These are phyloP conservation scores for Lophotriccus pileatus DNA, from an alignment of 2,797 vertebrate species.

Conservation along the genomic window DNA sequence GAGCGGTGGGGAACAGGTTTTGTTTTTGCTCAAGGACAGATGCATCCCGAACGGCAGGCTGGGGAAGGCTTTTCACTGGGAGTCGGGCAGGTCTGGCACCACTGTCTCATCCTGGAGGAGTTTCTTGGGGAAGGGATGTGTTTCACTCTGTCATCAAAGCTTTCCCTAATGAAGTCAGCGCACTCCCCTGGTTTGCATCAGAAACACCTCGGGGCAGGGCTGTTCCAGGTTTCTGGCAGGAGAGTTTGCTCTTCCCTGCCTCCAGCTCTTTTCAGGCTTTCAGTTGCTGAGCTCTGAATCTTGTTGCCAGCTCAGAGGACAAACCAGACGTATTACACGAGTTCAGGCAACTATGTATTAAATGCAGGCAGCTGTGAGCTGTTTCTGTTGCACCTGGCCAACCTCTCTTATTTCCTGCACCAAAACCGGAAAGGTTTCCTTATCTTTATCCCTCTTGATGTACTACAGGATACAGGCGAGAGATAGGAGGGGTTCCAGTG, in stretches of 20 bases:
- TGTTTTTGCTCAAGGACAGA: not conserved
- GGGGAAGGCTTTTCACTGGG: not conserved
- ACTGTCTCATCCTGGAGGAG: not conserved
- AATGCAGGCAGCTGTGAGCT: not conserved
- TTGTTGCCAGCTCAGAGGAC: not conserved
- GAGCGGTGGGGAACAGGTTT: not conserved
- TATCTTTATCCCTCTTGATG: not conserved
- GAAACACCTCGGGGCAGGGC: not conserved
- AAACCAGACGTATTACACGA: accelerated
- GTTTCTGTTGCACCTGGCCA: not conserved
- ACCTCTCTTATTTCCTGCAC: not conserved
- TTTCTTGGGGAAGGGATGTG: not conserved
- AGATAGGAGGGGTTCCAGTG: not conserved
- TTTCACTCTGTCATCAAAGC: not conserved
- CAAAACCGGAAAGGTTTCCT: not conserved
- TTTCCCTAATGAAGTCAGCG: not conserved
- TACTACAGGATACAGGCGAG: not conserved
- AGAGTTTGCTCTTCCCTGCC: not conserved
- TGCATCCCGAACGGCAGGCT: not conserved
- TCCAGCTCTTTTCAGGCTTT: not conserved
- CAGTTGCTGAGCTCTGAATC: not conserved
- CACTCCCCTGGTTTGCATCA: not conserved
- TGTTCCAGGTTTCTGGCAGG: not conserved
- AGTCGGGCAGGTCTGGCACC: not conserved
- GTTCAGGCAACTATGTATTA: not conserved